These are phyloP conservation scores for Rhinoraja longicauda DNA, from an alignment of 2,797 vertebrate species.

Conservation along the genomic window DNA sequence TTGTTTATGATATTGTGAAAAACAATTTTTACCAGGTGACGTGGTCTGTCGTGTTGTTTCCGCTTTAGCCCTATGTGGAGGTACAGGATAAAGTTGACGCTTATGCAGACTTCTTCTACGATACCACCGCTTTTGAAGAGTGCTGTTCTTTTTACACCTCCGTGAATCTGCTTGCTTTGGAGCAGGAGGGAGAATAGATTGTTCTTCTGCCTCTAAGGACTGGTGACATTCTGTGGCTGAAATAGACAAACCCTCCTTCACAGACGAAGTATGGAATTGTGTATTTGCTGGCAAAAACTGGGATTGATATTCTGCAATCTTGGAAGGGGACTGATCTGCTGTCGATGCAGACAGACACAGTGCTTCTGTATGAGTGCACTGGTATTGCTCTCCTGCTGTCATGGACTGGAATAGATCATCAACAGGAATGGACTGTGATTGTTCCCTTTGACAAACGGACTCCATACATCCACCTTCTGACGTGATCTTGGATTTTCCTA, in stretches of 20 bases:
- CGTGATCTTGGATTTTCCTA: not conserved
- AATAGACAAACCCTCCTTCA: not conserved
- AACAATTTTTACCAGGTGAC: constrained; percentile 24
- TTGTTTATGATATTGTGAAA: not conserved
- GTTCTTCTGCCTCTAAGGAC: not conserved
- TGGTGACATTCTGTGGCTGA: not conserved
- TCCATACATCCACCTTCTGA: not conserved
- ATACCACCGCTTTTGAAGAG: not conserved
- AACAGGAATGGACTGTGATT: not conserved
- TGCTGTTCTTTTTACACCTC: not conserved
- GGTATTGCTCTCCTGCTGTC: not conserved
- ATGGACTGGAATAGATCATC: not conserved
- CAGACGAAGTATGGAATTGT: not conserved
- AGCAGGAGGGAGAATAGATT: not conserved
- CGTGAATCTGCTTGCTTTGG: not conserved
- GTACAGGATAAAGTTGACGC: not conserved
- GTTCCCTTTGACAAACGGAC: not conserved
- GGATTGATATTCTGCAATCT: not conserved
- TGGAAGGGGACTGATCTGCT: not conserved
- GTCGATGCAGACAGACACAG: not conserved
- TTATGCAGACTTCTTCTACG: not conserved
- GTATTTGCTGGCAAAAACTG: not conserved
- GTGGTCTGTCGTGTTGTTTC: not conserved
- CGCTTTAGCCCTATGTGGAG: not conserved
- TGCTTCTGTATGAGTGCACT: not conserved